Evolutionary conservation across 2,113 vertebrate species (phyloP), one percentile per base, ranked within the genome.

Genomic region (Pomatorhinus ruficollis): DNA sequence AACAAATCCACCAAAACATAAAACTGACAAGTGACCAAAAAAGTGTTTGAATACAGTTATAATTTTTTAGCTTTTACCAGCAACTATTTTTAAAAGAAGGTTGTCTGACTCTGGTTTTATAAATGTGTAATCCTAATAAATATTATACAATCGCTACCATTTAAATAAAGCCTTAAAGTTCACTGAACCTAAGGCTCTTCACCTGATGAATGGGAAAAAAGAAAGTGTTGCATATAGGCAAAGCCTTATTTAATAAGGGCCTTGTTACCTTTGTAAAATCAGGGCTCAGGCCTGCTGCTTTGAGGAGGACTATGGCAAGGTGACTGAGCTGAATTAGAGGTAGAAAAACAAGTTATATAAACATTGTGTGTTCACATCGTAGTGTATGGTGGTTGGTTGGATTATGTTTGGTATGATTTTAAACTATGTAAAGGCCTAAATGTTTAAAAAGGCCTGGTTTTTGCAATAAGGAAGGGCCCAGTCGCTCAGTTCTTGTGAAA

Each of bases 311-410:
- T 63, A 0, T 27, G 37, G 24, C 19, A 64, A 28, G 21, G 24
- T 8, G 23, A 52, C 45, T 52, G 19, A 61, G 57, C 16, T 61
- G 45, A 77, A 21, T 12, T 33, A 40, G 28, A 7, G 57, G 47
- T 18, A 23, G 14, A 33, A 52, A 52, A 52, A 4, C 14, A 52
- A 64, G 18, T 22, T 28, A 2, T 6, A n/a, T 1, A 22, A 52
- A 8, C 8, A 22, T 28, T 10, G 5, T 3, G 4, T 28, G 37
- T 4, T 53, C 59, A 53, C 6, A 53, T 14, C 0, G 14, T 64
- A 24, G 31, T 14, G 14, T 6, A 22, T 13, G 47, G 23, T 33
- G 35, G 18, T 40, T 61, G 45, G 45, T 6, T 63, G 59, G 3
- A 23, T 40, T 11, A 22, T 14, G 19, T 22, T 28, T 42, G 59